Base-by-base conservation (phyloP, 1,140 invertebrate species). In the Drosophila ogumai region DNA sequence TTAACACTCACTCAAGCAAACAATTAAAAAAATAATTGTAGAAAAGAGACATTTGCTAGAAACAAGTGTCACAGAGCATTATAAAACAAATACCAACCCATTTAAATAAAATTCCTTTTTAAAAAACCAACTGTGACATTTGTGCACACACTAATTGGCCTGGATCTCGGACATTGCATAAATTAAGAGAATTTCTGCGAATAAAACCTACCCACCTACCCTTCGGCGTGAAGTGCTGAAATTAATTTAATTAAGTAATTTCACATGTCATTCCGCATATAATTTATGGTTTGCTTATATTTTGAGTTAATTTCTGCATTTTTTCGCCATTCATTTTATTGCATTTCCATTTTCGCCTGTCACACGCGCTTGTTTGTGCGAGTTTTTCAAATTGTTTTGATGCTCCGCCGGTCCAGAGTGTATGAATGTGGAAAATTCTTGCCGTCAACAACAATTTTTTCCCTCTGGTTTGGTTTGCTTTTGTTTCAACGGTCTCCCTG, bases 241-340 rank as follows among this genome's bases (percentile, higher is more conserved):
- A 81, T 84, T 84, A 85, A 84, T 84, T 84, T 74, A 73, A 84
- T 84, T 84, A 84, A 84, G 81, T 84, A 84, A 85, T 85, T 85
- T 81, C 81, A 85, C 81, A 82, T 84, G 81, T 85, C 81, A 85
- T 78, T 58, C 64, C 64, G 61, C 57, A 78, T 86, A 79, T 79
- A 85, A 85, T 86, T 81, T 81, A 85, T 82, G 82, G 57, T 63
- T 47, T 64, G 79, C 61, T 75, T 79, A 73, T 82, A 81, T 79
- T 85, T 76, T 73, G 56, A 85, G 78, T 81, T 85, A 81, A 85
- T 86, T 86, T 86, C 28, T 74, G 34, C 61, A 76, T 64, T 67
- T 80, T 64, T 64, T 71, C 40, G 13, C 28, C 46, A 49, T 52
- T 34, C 28, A 50, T 49, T 67, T 75, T 52, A 69, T 75, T 59